These are phyloP conservation scores for Brachionus plicatilis DNA, from an alignment of 1,140 invertebrate genomes.

Conservation along the genomic window DNA sequence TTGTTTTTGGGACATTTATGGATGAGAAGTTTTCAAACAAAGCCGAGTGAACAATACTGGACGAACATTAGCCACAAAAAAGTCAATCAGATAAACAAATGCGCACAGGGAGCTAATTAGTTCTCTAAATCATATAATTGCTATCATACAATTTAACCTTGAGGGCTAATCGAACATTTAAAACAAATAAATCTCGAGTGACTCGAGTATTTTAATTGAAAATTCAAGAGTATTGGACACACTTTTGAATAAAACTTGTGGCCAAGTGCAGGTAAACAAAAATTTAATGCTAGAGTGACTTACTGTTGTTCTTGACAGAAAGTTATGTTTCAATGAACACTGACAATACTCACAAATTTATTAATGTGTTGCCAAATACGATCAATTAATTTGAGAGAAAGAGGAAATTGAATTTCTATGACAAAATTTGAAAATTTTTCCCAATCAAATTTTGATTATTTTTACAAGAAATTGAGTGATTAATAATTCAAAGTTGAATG, in stretches of 20 bases:
- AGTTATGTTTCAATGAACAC: background rate
- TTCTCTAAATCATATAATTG: background rate
- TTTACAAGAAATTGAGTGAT: background rate
- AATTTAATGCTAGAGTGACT: background rate
- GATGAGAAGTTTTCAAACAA: background rate
- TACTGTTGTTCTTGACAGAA: background rate
- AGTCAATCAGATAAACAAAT: background rate
- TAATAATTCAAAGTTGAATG: background rate
- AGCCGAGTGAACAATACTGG: background rate
- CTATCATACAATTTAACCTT: background rate
- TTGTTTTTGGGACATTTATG: background rate
- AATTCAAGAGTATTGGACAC: background rate
- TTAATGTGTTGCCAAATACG: background rate
- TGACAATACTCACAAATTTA: background rate
- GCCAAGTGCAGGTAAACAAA: background rate
- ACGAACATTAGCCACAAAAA: background rate
- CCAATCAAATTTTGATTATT: background rate
- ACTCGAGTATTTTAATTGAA: background rate
- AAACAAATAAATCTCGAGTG: background rate
- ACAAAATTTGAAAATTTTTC: background rate
- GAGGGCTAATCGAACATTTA: background rate
- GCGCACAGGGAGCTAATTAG: background rate
- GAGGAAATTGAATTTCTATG: background rate
- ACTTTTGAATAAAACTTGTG: background rate
- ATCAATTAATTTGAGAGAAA: background rate